Evolutionary conservation across 1,140 invertebrate genomes (phyloP).

Genomic region (Drosophila virilis): DNA sequence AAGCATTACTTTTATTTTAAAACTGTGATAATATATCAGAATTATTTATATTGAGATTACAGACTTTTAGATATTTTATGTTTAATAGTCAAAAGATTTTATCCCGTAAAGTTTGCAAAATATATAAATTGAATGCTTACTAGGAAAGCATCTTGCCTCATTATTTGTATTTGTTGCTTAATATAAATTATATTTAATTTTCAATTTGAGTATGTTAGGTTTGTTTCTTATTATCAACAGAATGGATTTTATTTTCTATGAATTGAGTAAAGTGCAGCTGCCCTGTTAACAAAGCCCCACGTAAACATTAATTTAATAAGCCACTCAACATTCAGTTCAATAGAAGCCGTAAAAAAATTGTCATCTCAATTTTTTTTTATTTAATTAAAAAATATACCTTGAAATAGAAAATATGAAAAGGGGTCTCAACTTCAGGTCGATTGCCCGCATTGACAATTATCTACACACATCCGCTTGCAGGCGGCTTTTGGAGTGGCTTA

Average conservation of each 20-base stretch:
- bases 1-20: no score
- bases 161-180: no score
- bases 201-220: no score
- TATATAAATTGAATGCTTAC: no score
- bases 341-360: constrained; percentile 58
- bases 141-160: no score
- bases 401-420: constrained; percentile 65
- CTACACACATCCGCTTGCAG: constrained; percentile 60
- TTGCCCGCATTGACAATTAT: constrained; percentile 70
- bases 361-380: constrained; percentile 42
- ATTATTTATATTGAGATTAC: no score
- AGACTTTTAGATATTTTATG: no score
- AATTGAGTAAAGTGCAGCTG: neutral
- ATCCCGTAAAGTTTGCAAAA: no score
- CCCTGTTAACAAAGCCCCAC: neutral
- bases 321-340: constrained; percentile 20
- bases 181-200: no score
- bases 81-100: no score
- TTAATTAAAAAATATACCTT: constrained; percentile 56
- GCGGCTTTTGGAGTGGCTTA: constrained; percentile 44
- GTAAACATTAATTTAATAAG: constrained; percentile 53
- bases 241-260: neutral
- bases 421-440: constrained; percentile 40
- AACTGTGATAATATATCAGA: no score
- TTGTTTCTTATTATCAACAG: no score